Evolutionary conservation across 1,140 invertebrate species (phyloP), one percentile per base, ranked within the genome.

Genomic region (Whitmania pigra): DNA sequence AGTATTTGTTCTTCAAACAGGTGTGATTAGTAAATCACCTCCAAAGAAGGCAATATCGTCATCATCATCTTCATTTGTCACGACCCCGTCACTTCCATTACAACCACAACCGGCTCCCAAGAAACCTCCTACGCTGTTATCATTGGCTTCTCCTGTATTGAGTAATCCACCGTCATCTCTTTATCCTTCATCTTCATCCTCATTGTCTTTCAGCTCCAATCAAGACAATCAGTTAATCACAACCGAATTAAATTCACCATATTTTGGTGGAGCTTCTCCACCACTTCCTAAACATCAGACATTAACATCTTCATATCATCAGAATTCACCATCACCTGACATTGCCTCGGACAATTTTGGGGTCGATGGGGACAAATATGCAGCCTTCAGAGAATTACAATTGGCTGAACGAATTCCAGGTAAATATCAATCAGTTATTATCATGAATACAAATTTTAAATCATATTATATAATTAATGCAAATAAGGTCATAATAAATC

Each of bases 361-460:
- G 31, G 31, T 6, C 31, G 15, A 15, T 49, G 43, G 15, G 13
- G 43, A 84, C 72, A 83, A 81, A 73, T 84, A 84, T 76, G 80
- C 81, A 66, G 82, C 80, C 18, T 78, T 84, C 31, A 76, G 82
- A 17, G 43, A 49, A 49, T 49, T 49, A 11, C 43, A 49, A 49
- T 49, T 11, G 15, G 43, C 43, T 11, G 43, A 49, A 49, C 11
- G 0, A 49, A 49, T 49, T 15, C 43, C 43, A 49, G 43, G 43
- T 49, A 49, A 17, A 49, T 49, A 17, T 49, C 43, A 13, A 49
- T 17, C 11, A 11, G 13, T 49, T 49, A 49, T 11, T 4, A 49
- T 49, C 11, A 49, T 1, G 15, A 49, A 15, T 17, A 7, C 0
- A 49, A 49, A 15, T 17, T 49, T 4, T 11, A 11, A 49, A 49